A percentile compares a stretch with the other conserved stretches of the same genome.
These are phyloP conservation scores for Eristalinus sepulchralis DNA, from an alignment of 2,888 invertebrate species.

Conservation along the genomic window DNA sequence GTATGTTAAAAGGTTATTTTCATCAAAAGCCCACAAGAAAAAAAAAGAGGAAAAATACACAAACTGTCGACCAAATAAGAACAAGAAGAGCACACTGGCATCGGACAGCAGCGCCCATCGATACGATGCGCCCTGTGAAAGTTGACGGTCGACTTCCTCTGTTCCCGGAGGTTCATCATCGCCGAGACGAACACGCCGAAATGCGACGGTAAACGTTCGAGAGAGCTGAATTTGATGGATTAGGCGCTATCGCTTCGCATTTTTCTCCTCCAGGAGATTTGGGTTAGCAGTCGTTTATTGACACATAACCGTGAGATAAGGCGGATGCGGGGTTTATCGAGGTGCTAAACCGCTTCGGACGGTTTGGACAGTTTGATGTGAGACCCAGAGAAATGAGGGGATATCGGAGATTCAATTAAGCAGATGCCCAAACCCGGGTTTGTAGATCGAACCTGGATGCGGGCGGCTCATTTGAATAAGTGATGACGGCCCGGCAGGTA, in stretches of 20 bases:
- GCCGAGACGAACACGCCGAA: no score
- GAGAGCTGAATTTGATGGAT: not conserved
- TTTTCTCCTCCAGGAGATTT: not conserved
- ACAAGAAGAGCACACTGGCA: not conserved
- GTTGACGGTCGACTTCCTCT: not conserved
- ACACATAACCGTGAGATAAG: not conserved
- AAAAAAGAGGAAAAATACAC: not conserved
- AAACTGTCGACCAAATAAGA: not conserved
- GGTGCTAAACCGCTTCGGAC: not conserved
- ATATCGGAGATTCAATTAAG: not conserved
- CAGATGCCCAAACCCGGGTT: not conserved
- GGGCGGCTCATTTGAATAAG: not conserved
- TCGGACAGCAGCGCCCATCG: not conserved
- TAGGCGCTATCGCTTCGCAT: not conserved
- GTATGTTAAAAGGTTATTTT: slow-evolving; percentile 7
- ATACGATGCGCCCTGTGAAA: not conserved
- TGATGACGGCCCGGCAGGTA: not conserved
- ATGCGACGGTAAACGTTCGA: not conserved
- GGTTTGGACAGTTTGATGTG: not conserved
- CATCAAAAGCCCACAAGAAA: not conserved
- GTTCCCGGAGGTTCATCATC: not conserved
- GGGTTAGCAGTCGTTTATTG: not conserved
- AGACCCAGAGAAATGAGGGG: not conserved
- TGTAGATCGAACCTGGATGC: not conserved
- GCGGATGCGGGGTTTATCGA: not conserved